A percentile compares a stretch with the other conserved stretches of the same genome.
These are phyloP conservation scores for Bucorvus abyssinicus DNA, from an alignment of 2,797 vertebrate species.

Conservation along the genomic window DNA sequence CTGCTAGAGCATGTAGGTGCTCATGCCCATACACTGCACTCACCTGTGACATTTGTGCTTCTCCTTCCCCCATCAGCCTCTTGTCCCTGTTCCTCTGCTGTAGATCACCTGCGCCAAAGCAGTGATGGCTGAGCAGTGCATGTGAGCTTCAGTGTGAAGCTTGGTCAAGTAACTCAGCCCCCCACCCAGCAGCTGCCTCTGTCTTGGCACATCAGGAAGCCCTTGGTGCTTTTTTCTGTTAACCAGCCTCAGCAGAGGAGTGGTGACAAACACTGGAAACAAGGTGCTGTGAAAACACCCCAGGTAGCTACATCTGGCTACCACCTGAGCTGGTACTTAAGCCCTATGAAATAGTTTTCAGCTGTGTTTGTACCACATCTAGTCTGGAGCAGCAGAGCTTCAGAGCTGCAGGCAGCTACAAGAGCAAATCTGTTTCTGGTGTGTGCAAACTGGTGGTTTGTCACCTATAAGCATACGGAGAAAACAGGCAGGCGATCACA, in stretches of 20 bases:
- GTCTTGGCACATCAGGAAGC: neutral
- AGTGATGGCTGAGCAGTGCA: rapidly evolving
- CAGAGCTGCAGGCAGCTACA: neutral
- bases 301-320: neutral
- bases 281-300: neutral
- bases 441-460: neutral
- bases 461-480: neutral
- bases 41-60: neutral
- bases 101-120: neutral
- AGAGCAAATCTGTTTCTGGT: neutral
- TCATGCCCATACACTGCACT: rapidly evolving
- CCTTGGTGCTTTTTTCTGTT: neutral
- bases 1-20: rapidly evolving
- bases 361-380: neutral
- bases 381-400: neutral
- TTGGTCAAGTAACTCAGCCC: neutral
- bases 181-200: rapidly evolving
- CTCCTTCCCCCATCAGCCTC: neutral
- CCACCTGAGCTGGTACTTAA: neutral
- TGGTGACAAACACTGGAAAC: neutral
- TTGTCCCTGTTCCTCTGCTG: neutral
- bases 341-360: neutral
- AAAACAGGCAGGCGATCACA: neutral
- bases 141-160: neutral
- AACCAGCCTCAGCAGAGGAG: neutral